phyloP scores from a whole-genome alignment of 2,888 invertebrate genomes.

The Cistogaster globosa region DNA sequence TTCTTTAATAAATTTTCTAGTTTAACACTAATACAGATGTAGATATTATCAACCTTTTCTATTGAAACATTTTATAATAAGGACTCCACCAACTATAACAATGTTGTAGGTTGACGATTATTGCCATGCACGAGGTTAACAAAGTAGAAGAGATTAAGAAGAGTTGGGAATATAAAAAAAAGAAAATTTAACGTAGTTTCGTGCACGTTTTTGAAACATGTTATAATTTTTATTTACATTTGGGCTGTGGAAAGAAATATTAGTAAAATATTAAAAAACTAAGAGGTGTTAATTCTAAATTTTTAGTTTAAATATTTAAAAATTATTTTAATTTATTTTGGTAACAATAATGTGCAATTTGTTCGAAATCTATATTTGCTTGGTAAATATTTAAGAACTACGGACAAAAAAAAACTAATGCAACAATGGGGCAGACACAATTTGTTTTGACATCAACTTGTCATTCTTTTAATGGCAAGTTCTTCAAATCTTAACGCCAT shows the following conservation, averaged over 20 bases:
- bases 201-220: constrained; percentile 44
- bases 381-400: too few species aligned
- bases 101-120: constrained; percentile 59
- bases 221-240: constrained; percentile 33
- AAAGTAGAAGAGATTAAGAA: constrained; percentile 42
- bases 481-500: too few species aligned
- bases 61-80: constrained; percentile 40
- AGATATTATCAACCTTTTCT: too few species aligned
- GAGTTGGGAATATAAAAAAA: constrained; percentile 39
- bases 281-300: neutral
- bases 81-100: constrained; percentile 27
- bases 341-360: too few species aligned
- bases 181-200: constrained; percentile 52
- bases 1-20: constrained; percentile 59
- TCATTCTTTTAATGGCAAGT: too few species aligned
- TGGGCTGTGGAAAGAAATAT: neutral
- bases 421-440: too few species aligned
- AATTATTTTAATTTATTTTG: too few species aligned
- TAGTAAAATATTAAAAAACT: neutral
- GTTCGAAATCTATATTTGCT: too few species aligned
- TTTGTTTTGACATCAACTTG: too few species aligned
- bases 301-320: neutral
- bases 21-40: neutral
- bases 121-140: constrained; percentile 63
- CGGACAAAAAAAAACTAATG: too few species aligned